These are phyloP conservation scores for Agrotis clavis DNA, from an alignment of 2,888 invertebrate species.

Conservation along the genomic window DNA sequence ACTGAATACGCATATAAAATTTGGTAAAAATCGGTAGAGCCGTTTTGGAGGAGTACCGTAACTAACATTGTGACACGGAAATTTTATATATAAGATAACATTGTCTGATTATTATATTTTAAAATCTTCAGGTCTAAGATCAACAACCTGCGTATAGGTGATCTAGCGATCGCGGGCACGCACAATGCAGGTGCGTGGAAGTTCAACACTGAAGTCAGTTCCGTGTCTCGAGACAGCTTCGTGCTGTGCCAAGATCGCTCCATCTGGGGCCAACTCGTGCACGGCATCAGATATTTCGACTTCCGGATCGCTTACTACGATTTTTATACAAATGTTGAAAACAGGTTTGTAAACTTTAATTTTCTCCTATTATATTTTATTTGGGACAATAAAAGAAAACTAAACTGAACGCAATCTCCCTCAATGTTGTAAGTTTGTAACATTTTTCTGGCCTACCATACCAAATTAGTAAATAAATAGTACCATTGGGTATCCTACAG, in stretches of 20 bases:
- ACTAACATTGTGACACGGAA: too few relatives aligned
- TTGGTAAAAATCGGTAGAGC: too few relatives aligned
- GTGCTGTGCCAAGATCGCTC: slow-evolving; percentile 93
- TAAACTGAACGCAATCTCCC: not conserved
- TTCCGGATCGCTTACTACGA: slow-evolving; percentile 94
- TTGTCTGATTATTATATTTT: slow-evolving; percentile 6
- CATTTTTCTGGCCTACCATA: not conserved
- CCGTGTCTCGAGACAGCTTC: slow-evolving; percentile 81
- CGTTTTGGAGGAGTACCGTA: too few relatives aligned
- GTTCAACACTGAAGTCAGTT: slow-evolving; percentile 88
- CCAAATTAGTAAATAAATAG: slow-evolving; percentile 14
- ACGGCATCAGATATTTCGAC: slow-evolving; percentile 96
- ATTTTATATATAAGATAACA: too few relatives aligned
- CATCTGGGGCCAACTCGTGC: slow-evolving; percentile 96
- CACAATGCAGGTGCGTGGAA: slow-evolving; percentile 91
- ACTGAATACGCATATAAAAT: too few relatives aligned
- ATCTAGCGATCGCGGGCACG: slow-evolving; percentile 89
- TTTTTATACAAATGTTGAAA: slow-evolving; percentile 80
- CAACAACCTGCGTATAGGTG: slow-evolving; percentile 84
- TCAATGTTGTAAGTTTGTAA: not conserved
- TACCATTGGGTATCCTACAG: not conserved
- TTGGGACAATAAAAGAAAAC: too few relatives aligned
- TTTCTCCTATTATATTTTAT: not conserved
- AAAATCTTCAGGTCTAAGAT: slow-evolving; percentile 77
- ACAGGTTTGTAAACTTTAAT: slow-evolving; percentile 74